A percentile compares a stretch with the other conserved stretches of the same genome.
Conservation (phyloP, 2,113 vertebrate genomes). For the Daphoenositta chrysoptera region DNA sequence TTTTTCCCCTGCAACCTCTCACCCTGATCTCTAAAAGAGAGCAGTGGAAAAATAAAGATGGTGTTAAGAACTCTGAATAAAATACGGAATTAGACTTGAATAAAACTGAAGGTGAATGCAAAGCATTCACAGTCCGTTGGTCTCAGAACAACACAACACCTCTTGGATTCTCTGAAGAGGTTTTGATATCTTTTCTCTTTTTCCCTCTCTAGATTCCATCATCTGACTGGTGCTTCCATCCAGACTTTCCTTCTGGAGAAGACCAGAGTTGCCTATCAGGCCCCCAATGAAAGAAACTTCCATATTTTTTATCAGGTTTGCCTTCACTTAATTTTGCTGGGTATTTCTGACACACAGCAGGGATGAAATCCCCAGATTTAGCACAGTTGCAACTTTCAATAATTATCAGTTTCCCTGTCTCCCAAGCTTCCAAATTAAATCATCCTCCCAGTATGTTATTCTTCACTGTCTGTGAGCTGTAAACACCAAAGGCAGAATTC, state of each 20-base stretch:
- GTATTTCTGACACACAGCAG: neutral
- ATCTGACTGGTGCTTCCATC: slow-evolving; percentile 88
- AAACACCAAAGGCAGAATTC: neutral
- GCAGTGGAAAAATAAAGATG: neutral
- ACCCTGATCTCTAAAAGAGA: neutral
- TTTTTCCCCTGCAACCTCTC: neutral
- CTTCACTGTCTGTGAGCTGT: neutral
- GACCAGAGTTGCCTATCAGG: slow-evolving; percentile 88
- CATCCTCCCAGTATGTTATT: neutral
- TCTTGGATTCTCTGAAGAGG: neutral
- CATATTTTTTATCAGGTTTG: slow-evolving; percentile 97
- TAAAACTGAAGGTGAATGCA: neutral
- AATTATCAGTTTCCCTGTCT: neutral
- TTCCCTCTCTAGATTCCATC: slow-evolving; percentile 77
- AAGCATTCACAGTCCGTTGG: neutral
- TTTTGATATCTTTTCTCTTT: neutral
- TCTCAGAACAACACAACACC: neutral
- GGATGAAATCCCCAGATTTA: neutral
- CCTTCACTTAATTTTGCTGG: neutral
- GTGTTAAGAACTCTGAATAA: neutral
- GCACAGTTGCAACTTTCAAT: neutral
- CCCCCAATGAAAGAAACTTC: slow-evolving; percentile 89
- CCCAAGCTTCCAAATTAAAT: neutral
- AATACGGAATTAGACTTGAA: neutral
- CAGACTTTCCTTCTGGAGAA: slow-evolving; percentile 96